Evolutionary conservation across 2,888 invertebrate species (phyloP).

Genomic region (Copidosoma aretas): DNA sequence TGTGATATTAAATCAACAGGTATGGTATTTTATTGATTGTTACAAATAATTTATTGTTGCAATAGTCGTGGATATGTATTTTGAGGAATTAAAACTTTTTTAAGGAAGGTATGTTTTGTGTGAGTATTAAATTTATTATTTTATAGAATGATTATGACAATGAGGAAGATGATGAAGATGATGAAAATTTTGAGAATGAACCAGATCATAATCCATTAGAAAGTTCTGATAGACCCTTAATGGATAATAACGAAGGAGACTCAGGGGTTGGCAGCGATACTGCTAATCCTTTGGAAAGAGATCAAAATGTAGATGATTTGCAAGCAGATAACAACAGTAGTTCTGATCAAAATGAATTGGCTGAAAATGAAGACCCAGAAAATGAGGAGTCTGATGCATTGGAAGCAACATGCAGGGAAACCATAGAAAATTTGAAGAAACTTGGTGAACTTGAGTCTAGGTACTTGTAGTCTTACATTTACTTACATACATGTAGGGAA

Average conservation of each 20-base stretch:
- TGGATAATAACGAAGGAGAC: slow-evolving; percentile 59
- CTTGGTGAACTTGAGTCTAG: slow-evolving; percentile 58
- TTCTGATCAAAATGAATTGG: slow-evolving; percentile 46
- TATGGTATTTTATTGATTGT: slow-evolving; percentile 31
- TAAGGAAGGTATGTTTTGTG: background rate
- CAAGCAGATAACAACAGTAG: slow-evolving; percentile 51
- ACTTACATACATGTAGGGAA: slow-evolving; percentile 16
- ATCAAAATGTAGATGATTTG: slow-evolving; percentile 58
- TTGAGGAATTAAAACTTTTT: background rate
- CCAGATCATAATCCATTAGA: slow-evolving; percentile 53
- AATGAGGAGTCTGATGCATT: slow-evolving; percentile 49
- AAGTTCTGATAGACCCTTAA: slow-evolving; percentile 53
- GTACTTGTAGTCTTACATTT: slow-evolving; percentile 42
- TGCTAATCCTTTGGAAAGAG: slow-evolving; percentile 58
- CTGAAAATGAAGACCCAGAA: slow-evolving; percentile 54
- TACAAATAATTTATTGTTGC: background rate
- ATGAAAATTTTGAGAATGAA: slow-evolving; percentile 49
- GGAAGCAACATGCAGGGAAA: slow-evolving; percentile 58
- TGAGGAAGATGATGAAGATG: slow-evolving; percentile 40
- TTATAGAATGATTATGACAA: slow-evolving; percentile 50
- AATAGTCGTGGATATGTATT: background rate
- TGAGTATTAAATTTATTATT: background rate
- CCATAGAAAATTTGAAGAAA: slow-evolving; percentile 59
- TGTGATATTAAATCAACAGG: slow-evolving; percentile 58
- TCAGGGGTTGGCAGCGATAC: slow-evolving; percentile 62